Conservation (phyloP, 1,140 invertebrate species). For the Meloidogyne floridensis region DNA sequence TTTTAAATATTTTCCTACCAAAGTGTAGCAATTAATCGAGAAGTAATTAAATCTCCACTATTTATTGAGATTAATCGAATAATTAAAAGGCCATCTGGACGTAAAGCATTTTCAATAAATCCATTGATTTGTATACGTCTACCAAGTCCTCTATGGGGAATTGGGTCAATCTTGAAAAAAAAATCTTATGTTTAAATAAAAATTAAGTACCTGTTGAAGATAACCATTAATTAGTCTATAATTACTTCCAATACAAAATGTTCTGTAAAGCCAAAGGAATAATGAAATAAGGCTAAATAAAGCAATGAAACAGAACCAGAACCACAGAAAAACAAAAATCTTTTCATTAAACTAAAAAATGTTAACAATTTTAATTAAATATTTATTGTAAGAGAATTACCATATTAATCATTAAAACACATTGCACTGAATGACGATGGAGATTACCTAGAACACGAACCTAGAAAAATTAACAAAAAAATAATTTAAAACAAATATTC, state of each 20-base stretch:
- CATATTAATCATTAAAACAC: conserved; percentile 67
- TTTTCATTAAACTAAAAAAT: conserved; percentile 66
- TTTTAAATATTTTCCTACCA: conserved; percentile 23
- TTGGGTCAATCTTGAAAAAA: conserved; percentile 53
- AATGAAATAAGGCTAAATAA: conserved; percentile 46
- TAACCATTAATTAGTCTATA: conserved; percentile 49
- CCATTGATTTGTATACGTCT: conserved; percentile 46
- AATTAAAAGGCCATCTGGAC: conserved; percentile 66
- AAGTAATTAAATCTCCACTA: conserved; percentile 61
- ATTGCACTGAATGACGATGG: conserved; percentile 68
- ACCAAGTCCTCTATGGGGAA: conserved; percentile 26
- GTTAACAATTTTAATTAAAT: no score
- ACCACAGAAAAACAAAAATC: conserved; percentile 66
- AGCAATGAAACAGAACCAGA: conserved; percentile 61
- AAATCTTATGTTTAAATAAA: not conserved
- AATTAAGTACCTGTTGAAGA: conserved; percentile 36
- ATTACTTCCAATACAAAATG: conserved; percentile 34
- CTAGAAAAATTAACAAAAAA: conserved; percentile 22
- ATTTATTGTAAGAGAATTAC: not conserved
- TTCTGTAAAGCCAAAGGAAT: conserved; percentile 46
- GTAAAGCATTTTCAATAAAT: conserved; percentile 59
- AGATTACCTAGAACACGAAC: conserved; percentile 59
- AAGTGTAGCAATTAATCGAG: conserved; percentile 51
- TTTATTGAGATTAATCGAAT: conserved; percentile 54
- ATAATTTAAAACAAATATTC: not conserved